Percentiles rank a stretch among this genome's conserved stretches.
Conservation (phyloP, 2,797 vertebrate species). For the Alectoris magna region DNA sequence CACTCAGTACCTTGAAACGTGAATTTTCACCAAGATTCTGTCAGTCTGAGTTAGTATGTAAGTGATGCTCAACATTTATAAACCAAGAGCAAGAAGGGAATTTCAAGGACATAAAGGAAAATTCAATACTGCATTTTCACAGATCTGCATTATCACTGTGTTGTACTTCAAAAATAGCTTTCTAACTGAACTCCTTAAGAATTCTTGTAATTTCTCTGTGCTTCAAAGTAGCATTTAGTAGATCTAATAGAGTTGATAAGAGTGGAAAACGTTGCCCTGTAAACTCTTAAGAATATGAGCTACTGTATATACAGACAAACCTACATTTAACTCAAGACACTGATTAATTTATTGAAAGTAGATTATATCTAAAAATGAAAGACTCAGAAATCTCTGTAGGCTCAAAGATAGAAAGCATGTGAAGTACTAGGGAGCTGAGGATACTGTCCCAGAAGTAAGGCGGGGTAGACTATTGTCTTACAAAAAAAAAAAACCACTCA, state of each 20-base stretch:
- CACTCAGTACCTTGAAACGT: slow-evolving; percentile 20
- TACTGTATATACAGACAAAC: neutral
- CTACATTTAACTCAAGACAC: neutral
- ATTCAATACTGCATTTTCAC: neutral
- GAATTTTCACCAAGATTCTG: neutral
- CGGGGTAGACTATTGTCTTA: neutral
- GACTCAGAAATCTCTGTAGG: neutral
- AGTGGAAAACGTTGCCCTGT: neutral
- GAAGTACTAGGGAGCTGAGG: neutral
- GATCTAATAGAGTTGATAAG: accelerated
- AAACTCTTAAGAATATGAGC: neutral
- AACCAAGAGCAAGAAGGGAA: neutral
- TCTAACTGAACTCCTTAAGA: neutral
- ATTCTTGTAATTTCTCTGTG: neutral
- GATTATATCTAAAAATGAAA: neutral
- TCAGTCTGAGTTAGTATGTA: neutral
- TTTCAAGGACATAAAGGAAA: slow-evolving; percentile 13
- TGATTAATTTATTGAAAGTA: neutral
- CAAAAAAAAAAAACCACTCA: neutral
- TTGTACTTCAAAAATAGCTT: neutral
- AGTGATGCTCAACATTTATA: neutral
- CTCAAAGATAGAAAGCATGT: neutral
- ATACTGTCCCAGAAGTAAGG: neutral
- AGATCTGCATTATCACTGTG: neutral
- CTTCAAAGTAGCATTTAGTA: neutral